Evolutionary conservation across 2,113 vertebrate species (phyloP), one percentile per base, ranked within the genome.

Genomic region (Tupaia chinensis): DNA sequence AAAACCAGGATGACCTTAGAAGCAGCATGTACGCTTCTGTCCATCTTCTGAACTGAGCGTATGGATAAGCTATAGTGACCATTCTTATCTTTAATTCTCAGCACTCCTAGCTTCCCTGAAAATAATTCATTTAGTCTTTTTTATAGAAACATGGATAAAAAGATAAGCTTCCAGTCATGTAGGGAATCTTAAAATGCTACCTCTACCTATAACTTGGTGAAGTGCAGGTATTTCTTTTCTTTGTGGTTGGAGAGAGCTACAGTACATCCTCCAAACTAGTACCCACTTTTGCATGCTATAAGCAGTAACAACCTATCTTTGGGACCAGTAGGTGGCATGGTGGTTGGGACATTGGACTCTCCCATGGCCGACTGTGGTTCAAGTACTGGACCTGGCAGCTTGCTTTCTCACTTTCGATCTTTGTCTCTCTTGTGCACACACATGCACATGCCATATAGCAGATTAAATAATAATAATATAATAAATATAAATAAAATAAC

Each of bases 161-260:
- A 86, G 85, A 12, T 89, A 89, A 89, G n/a, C 13, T 78, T 78
- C 23, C 7, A 78, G 17, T 25, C 14, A 77, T 3, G 3, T 54
- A 61, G 9, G 27, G 19, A 91, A 91, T 89, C 93, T 96, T 68
- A 89, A 82, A 82, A 93, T 53, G 53, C 0, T 92, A 56, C 44
- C 34, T 94, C n/a, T 80, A 89, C 17, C 74, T 32, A 69, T 83
- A 83, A 89, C 23, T 10, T 76, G 61, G 7, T 72, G 20, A 80
- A 23, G 20, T 65, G 2, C 17, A 76, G 58, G 23, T 76, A 27
- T n/a, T 82, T 94, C 32, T 92, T n/a, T 92, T 89, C 16, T 82
- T 10, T 29, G 20, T 73, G 34, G 11, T 87, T 95, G 65, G 23
- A 89, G 66, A 95, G 44, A 56, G 69, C 53, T 84, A 69, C 19